phyloP scores from a whole-genome alignment of 2,113 vertebrate genomes.

The Epinephelus fuscoguttatus region DNA sequence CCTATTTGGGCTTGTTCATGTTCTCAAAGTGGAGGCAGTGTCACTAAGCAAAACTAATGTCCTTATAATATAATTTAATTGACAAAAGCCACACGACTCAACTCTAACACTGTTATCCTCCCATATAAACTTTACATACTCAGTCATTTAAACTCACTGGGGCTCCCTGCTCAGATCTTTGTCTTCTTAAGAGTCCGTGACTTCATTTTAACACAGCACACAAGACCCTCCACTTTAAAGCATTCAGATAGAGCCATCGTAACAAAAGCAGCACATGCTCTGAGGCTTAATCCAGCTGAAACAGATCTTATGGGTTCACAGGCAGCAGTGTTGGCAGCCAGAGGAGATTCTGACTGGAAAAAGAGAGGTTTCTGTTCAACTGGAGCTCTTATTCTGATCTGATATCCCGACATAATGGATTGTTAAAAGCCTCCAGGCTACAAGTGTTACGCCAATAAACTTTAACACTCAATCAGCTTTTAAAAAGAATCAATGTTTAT shows the following conservation, averaged over 20 bases:
- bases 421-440: conserved; percentile 31
- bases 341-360: conserved; percentile 21
- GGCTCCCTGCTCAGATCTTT: not conserved
- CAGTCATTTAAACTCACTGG: not conserved
- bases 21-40: not conserved
- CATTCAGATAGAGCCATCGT: not conserved
- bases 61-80: not conserved
- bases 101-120: not conserved
- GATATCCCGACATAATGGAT: conserved; percentile 36
- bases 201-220: not conserved
- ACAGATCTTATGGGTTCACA: conserved; percentile 27
- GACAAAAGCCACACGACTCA: not conserved
- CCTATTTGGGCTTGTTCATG: not conserved
- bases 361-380: conserved; percentile 30
- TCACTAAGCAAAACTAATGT: not conserved
- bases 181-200: not conserved
- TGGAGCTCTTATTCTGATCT: conserved; percentile 38
- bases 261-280: conserved; percentile 25
- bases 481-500: conserved; percentile 12
- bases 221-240: not conserved
- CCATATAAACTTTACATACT: not conserved
- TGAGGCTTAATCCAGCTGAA: not conserved
- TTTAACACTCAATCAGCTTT: conserved; percentile 31
- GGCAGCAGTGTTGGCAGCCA: conserved; percentile 30
- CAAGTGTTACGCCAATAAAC: conserved; percentile 39